Percentiles rank a stretch among this genome's conserved stretches.
These are phyloP conservation scores for Cirrhinus mrigala DNA, from an alignment of 2,797 vertebrate genomes.

Conservation along the genomic window DNA sequence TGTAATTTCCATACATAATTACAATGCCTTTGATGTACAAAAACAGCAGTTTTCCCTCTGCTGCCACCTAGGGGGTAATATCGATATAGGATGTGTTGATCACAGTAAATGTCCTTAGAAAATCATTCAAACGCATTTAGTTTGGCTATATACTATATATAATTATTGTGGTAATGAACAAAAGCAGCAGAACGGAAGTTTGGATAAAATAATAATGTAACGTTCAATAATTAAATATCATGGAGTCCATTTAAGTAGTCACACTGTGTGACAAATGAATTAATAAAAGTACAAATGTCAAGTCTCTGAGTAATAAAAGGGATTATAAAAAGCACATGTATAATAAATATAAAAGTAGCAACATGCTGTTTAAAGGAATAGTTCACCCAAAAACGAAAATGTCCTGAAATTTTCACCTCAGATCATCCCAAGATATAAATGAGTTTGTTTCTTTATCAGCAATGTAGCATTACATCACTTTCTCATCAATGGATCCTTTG, in stretches of 20 bases:
- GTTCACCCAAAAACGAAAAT: background rate
- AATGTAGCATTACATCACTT: background rate
- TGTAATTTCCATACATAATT: slow-evolving; percentile 58
- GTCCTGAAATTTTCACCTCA: background rate
- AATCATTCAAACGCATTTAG: background rate
- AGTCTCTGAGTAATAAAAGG: background rate
- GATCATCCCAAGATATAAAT: background rate
- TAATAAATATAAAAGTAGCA: background rate
- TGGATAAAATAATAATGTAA: background rate
- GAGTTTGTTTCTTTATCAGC: background rate
- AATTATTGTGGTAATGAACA: background rate
- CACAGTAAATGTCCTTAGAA: background rate
- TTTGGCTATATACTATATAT: background rate
- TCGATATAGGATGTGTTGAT: slow-evolving; percentile 4
- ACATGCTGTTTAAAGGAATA: background rate
- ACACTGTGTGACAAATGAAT: background rate
- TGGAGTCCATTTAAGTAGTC: background rate
- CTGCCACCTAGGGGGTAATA: slow-evolving; percentile 70
- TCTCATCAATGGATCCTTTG: background rate
- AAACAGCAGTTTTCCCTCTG: slow-evolving; percentile 45
- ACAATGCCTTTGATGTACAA: slow-evolving; percentile 51
- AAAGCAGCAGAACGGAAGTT: background rate
- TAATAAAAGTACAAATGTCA: background rate
- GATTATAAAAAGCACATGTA: background rate
- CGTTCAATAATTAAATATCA: background rate